Evolutionary conservation across 2,797 vertebrate genomes (phyloP), one percentile per base, ranked within the genome.

Genomic region (Octomys mimax): DNA sequence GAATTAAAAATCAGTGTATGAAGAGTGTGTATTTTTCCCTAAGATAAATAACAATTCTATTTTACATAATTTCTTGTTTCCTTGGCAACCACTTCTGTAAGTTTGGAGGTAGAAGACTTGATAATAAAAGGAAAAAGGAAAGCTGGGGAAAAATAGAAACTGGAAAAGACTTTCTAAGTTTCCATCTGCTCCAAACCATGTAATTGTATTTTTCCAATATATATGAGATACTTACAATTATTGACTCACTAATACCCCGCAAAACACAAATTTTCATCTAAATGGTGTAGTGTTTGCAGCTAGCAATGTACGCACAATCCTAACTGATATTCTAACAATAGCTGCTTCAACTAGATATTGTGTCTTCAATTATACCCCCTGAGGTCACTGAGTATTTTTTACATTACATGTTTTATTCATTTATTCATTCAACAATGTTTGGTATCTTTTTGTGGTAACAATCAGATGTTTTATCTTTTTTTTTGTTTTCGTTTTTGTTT

Each of bases 41-140:
- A 90, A 82, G 80, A 95, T 87, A 97, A 97, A 91, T 93, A 87
- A 94, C 88, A 86, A 92, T 8, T 77, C 26, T 93, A 52, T 70
- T 52, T 98, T 97, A 96, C 16, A 94, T 93, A 33, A 2, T 97
- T 96, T 79, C 36, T 94, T 21, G 95, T 98, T 98, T 98, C 96
- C 93, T 97, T 98, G 92, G 96, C 90, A 98, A 96, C 64, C 0
- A 2, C 3, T 89, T 92, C 83, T 90, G 19, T 0, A 89, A 78
- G 83, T 97, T 18, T 93, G 68, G 89, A 93, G 90, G 88, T 64
- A 77, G 52, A 91, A 86, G 13, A 89, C 31, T 94, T 92, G 96
- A 77, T 79, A 86, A 46, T 79, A 57, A 52, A n/a, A 61, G 91
- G 33, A 10, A 7, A 93, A 78, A 70, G 91, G 88, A 96, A 61